phyloP scores from a whole-genome alignment of 92 coral and sea anemone species.

The Phenganax subtilis region DNA sequence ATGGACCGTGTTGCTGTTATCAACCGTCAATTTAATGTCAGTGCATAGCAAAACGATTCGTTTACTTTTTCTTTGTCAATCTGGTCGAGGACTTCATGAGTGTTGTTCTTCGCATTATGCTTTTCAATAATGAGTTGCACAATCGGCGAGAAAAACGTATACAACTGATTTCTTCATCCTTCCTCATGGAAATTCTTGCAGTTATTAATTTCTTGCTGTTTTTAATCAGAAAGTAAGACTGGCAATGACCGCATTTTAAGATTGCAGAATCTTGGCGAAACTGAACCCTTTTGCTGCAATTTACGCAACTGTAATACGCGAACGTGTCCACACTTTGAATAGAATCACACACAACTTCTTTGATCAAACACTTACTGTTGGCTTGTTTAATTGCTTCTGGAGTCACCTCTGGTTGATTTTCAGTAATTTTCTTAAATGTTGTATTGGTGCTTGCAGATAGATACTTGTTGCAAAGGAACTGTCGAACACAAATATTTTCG shows the following conservation, averaged over 20 bases:
- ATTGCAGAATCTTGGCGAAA: background rate
- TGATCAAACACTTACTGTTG: background rate
- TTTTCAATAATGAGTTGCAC: slow-evolving; percentile 43
- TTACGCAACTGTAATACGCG: background rate
- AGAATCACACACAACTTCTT: background rate
- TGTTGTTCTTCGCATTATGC: slow-evolving; percentile 47
- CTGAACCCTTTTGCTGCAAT: background rate
- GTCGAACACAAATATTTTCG: background rate
- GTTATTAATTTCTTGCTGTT: slow-evolving; percentile 38
- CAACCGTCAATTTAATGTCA: slow-evolving; percentile 24
- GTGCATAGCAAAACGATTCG: slow-evolving; percentile 32
- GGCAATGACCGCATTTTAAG: background rate
- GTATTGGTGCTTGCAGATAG: background rate
- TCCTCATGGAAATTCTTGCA: slow-evolving; percentile 39
- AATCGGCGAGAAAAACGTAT: slow-evolving; percentile 52
- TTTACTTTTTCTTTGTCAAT: slow-evolving; percentile 57
- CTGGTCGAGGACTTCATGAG: slow-evolving; percentile 32
- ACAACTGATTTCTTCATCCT: slow-evolving; percentile 36
- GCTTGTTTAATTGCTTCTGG: background rate
- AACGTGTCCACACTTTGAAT: background rate
- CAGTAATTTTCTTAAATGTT: background rate
- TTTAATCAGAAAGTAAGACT: slow-evolving; percentile 40
- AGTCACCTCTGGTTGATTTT: background rate
- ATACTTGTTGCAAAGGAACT: background rate
- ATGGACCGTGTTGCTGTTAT: slow-evolving; percentile 14